Evolutionary conservation across 2,888 invertebrate species (phyloP), one percentile per base, ranked within the genome.

Genomic region (Furcula furcula): DNA sequence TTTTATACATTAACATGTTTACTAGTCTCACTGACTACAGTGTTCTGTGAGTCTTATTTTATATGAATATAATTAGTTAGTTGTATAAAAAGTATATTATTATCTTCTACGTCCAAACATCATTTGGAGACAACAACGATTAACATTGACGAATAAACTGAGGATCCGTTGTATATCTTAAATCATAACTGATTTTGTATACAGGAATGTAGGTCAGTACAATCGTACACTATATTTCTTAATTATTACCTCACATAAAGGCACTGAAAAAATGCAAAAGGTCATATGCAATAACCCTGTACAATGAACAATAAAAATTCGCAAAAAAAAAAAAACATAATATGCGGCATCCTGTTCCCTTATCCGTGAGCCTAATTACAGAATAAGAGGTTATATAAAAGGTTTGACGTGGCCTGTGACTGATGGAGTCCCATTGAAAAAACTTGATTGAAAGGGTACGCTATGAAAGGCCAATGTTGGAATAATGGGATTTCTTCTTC

Each of bases 341-440:
- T 65, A 58, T 50, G 44, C 68, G 42, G 64, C 78, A 83, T 83
- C 83, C 83, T 73, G 81, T 69, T 66, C 68, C 66, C 60, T 58
- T 60, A 70, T 73, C 57, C 67, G 59, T 58, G 64, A 61, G 65
- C 72, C 82, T 84, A 85, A 85, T 83, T 85, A 82, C 74, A 68
- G 60, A 72, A 70, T 67, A 49, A 55, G 55, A 52, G 52, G 54
- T 63, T 55, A 58, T 59, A 77, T 70, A 76, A 79, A 82, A 65
- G 76, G 65, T 48, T 62, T 62, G 62, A 57, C 65, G 56, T 56
- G 54, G 56, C 61, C 67, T 68, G 71, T 61, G 68, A 71, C 71
- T 77, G 81, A 80, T 78, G 77, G 72, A 75, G 74, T 57, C 57
- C 79, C 73, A 80, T 86, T 83, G 76, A 84, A 57, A 50, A 61